Evolutionary conservation across 2,113 vertebrate species (phyloP), one percentile per base, ranked within the genome.

Genomic region (Gracilinanus agilis): DNA sequence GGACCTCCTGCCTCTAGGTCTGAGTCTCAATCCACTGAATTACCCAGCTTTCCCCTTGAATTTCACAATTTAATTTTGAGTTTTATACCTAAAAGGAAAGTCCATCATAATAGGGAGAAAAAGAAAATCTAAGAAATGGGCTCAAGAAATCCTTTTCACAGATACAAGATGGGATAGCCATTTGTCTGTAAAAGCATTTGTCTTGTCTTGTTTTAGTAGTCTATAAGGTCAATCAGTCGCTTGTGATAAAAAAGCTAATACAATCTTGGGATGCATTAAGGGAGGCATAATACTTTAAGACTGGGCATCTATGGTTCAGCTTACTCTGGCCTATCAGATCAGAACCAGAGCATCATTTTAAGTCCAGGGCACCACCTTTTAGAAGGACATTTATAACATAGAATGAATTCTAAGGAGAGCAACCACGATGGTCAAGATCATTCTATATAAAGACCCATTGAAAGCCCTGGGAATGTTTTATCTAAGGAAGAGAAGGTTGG

Each of bases 231-330:
- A 34, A 67, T n/a, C 34, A 83, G 34, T n/a, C 61, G n/a, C n/a
- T 5, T n/a, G 67, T 9, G 40, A 23, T n/a, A 34, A 40, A 83
- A 83, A 40, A 27, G 25, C 56, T 58, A 2, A 27, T 23, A 40
- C 19, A 40, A 40, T 83, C 16, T 40, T 40, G 19, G 16, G 7
- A 6, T 83, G 23, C n/a, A 3, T n/a, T 40, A 83, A 83, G 19
- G 21, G n/a, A 83, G n/a, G n/a, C 9, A 23, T 40, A 9, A 2
- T 23, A 23, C 19, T 49, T n/a, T 83, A 83, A 40, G n/a, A 83
- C 6, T 1, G 7, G 67, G 16, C 1, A 83, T 34, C 1, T 23
- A 40, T 23, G n/a, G n/a, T 40, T 23, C n/a, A 8, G 9, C 0
- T 21, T 6, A 83, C 29, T 21, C 67, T 83, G 67, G 21, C 67